Percentiles rank a stretch among this genome's conserved stretches.
Evolutionary conservation across 2,888 invertebrate species (phyloP).

Genomic region (Troides oblongomaculatus): DNA sequence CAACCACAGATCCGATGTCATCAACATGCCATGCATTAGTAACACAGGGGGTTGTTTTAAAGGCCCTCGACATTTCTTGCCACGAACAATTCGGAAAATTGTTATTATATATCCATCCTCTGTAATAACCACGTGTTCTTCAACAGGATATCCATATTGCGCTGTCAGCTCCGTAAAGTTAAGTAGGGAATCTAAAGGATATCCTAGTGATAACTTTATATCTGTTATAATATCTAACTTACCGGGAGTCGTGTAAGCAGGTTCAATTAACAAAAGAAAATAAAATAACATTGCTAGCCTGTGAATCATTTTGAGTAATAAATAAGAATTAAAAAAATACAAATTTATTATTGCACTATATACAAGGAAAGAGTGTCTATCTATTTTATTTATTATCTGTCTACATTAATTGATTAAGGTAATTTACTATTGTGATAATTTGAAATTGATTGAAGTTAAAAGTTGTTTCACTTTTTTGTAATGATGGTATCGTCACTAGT

Average conservation of each 20-base stretch:
- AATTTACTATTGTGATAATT: background rate
- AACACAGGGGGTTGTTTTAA: conserved; percentile 67
- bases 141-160: conserved; percentile 7
- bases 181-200: conserved; percentile 17
- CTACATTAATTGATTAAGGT: background rate
- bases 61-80: conserved; percentile 36
- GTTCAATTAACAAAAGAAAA: background rate
- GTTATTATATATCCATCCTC: conserved; percentile 15
- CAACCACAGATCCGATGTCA: conserved; percentile 85
- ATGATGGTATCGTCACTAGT: background rate
- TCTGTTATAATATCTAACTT: background rate
- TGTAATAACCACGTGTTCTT: conserved; percentile 11
- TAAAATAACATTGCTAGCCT: background rate
- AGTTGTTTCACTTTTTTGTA: background rate
- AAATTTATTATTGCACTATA: background rate
- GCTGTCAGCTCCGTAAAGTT: conserved; percentile 19
- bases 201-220: conserved; percentile 8
- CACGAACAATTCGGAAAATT: conserved; percentile 7
- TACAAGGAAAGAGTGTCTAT: background rate
- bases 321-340: background rate
- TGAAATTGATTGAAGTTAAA: background rate
- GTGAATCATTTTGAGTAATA: conserved; percentile 2
- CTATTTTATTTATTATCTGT: conserved; percentile 1
- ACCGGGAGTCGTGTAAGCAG: background rate
- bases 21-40: conserved; percentile 86